Percentiles rank a stretch among this genome's conserved stretches.
Conservation (phyloP, 2,797 vertebrate species). For the Chelon auratus region DNA sequence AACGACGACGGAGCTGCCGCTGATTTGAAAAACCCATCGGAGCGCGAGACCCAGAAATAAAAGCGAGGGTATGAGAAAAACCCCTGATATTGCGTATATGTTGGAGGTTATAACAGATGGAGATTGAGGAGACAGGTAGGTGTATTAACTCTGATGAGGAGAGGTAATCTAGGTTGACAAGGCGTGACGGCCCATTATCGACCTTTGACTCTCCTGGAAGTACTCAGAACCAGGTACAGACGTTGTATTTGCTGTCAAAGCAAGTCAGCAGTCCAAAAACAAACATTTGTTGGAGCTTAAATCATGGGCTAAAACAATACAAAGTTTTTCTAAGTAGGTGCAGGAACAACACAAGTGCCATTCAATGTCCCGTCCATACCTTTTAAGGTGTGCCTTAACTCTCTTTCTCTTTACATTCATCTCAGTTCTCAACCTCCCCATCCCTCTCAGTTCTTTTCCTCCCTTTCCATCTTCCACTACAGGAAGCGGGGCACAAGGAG, state of each 20-base stretch:
- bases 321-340: no score
- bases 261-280: no score
- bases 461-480: no score
- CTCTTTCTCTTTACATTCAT: no score
- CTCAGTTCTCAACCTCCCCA: no score
- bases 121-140: background rate
- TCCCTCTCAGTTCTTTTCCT: no score
- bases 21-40: slow-evolving; percentile 16
- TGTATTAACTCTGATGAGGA: slow-evolving; percentile 22
- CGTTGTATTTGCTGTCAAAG: no score
- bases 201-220: slow-evolving; percentile 16
- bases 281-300: slow-evolving; percentile 7
- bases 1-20: slow-evolving; percentile 34
- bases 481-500: no score
- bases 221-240: background rate
- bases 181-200: slow-evolving; percentile 4
- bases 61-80: background rate
- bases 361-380: no score
- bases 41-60: background rate
- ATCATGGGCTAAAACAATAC: background rate
- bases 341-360: no score
- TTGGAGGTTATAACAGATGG: slow-evolving; percentile 15
- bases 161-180: slow-evolving; percentile 27
- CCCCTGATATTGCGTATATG: background rate
- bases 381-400: no score